Evolutionary conservation across 2,888 invertebrate genomes (phyloP), one percentile per base, ranked within the genome.

Genomic region (Leptura quadrifasciata): DNA sequence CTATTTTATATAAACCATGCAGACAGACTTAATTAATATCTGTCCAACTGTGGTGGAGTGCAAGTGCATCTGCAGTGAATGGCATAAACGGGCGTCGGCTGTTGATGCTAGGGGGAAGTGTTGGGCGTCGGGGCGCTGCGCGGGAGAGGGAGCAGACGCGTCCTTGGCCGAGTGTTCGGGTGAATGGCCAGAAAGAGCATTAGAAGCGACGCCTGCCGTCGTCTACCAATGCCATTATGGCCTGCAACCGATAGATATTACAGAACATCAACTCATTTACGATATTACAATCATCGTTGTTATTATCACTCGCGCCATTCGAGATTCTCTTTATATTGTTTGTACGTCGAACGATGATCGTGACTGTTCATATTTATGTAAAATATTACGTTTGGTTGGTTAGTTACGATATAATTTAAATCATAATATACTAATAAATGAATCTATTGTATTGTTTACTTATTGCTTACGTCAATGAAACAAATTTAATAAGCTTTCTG

Each of bases 101-200:
- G 65, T 21, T 17, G n/a, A 52, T 58, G 35, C 39, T 12, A 17
- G 31, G 69, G 68, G 64, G 61, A 67, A 58, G 24, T 24, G 54
- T 18, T 24, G 60, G 65, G 31, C 60, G 76, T 64, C 67, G 76
- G 65, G 72, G 64, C 60, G 76, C 71, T 64, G 65, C 58, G 65
- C 71, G 75, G 77, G 80, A 75, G 76, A 74, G 76, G 76, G 74
- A 70, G 64, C 74, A 47, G 58, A 72, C 54, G 68, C 83, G 85
- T 88, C 88, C 88, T 89, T 88, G 88, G 89, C 89, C 89, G 88
- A 89, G 84, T 88, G 88, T 85, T 87, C 88, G 88, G 89, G 88
- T 89, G 88, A 89, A 88, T 88, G 88, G 87, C 87, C 89, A 87
- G 73, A 68, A 75, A 72, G 65, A 70, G 71, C 54, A 67, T 55